Conservation (phyloP, 2,113 vertebrate species). For the Ptyas mucosa region DNA sequence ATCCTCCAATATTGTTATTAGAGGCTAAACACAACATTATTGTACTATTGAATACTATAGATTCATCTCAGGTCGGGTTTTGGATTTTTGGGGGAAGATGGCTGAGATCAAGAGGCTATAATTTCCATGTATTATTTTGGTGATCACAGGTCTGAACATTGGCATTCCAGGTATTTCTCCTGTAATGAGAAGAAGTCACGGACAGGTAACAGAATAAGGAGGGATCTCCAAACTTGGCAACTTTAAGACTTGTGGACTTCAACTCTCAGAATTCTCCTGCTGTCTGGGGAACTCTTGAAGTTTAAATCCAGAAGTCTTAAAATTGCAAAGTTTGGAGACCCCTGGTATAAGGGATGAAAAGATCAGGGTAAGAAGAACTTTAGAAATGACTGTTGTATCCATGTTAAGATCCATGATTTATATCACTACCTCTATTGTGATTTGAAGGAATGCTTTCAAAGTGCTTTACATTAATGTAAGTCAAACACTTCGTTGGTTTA, state of each 20-base stretch:
- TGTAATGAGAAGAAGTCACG: not conserved
- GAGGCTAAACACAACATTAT: not conserved
- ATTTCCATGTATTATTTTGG: not conserved
- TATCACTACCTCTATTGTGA: not conserved
- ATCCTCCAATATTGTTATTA: not conserved
- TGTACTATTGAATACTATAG: not conserved
- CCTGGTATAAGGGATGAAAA: not conserved
- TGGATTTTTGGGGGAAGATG: not conserved
- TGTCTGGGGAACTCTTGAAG: not conserved
- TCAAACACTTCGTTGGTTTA: not conserved
- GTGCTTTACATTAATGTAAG: not conserved
- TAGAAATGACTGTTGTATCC: not conserved
- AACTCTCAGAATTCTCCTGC: not conserved
- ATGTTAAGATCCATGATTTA: not conserved
- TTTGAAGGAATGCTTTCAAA: not conserved
- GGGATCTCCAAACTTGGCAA: not conserved
- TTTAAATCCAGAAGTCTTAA: not conserved
- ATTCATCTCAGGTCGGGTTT: not conserved
- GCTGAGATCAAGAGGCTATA: not conserved
- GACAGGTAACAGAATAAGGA: not conserved
- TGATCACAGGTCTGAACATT: not conserved
- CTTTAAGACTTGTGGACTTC: not conserved
- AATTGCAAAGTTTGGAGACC: not conserved
- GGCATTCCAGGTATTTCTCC: not conserved
- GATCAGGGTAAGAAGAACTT: no score